Percentiles rank a stretch among this genome's conserved stretches.
Evolutionary conservation across 2,113 vertebrate genomes (phyloP).

Genomic region (Caretta caretta): DNA sequence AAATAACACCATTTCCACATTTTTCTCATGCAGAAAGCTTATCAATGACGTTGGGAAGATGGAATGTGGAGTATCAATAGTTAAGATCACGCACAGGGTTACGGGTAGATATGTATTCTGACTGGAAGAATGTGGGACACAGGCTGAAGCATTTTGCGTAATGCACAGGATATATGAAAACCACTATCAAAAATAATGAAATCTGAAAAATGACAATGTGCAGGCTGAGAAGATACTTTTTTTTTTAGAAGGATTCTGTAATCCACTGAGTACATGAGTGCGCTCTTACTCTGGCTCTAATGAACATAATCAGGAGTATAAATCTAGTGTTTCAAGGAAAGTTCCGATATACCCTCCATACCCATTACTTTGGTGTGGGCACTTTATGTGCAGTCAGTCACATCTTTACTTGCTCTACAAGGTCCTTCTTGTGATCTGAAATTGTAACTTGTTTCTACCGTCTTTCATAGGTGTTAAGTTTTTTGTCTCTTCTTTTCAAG

Average conservation of each 20-base stretch:
- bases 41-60: neutral
- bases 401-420: neutral
- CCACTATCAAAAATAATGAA: neutral
- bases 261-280: fast-evolving
- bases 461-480: neutral
- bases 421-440: neutral
- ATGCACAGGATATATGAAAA: neutral
- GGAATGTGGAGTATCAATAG: neutral
- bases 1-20: neutral
- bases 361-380: too few relatives aligned
- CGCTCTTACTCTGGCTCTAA: neutral
- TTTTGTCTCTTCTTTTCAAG: neutral
- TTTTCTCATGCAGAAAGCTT: neutral
- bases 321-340: neutral
- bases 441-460: neutral
- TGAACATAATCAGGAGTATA: neutral
- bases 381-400: neutral
- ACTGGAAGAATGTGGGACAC: neutral
- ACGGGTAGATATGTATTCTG: neutral
- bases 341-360: too few relatives aligned
- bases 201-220: neutral
- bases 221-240: neutral
- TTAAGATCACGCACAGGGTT: neutral
- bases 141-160: neutral
- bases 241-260: neutral